Percentiles rank a stretch among this genome's conserved stretches.
Conservation (phyloP, 2,797 vertebrate species). For the Mareca penelope region DNA sequence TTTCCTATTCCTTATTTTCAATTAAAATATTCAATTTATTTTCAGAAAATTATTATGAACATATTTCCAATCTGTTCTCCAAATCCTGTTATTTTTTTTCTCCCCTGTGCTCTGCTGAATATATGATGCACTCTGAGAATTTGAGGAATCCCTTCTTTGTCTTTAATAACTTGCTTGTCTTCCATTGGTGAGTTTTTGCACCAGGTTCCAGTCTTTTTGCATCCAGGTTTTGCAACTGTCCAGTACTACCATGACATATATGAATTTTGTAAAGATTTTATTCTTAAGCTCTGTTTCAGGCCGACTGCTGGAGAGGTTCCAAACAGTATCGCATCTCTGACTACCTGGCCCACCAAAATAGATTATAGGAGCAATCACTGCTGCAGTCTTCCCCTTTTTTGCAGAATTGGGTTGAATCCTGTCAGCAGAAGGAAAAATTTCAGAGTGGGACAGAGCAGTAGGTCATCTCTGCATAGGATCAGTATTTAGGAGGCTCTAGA, state of each 20-base stretch:
- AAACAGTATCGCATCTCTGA: not conserved
- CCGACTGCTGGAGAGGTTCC: not conserved
- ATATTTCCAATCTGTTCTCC: rapidly evolving
- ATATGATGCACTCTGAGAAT: not conserved
- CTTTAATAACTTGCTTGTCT: not conserved
- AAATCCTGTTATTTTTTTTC: not conserved
- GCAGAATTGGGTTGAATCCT: not conserved
- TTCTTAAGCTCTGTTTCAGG: not conserved
- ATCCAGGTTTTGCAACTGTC: not conserved
- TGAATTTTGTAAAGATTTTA: not conserved
- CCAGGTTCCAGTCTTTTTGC: not conserved
- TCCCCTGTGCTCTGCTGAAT: not conserved
- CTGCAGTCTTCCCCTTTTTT: not conserved
- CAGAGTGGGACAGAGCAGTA: not conserved
- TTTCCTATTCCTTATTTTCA: not conserved
- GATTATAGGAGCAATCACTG: not conserved
- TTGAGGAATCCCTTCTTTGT: not conserved
- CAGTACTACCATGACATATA: not conserved
- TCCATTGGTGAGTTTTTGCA: not conserved
- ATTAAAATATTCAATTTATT: not conserved
- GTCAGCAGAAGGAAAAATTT: not conserved
- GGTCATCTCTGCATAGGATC: not conserved
- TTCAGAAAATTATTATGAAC: not conserved
- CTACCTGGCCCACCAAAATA: not conserved
- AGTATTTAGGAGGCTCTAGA: not conserved